Base-by-base conservation (phyloP, 2,888 invertebrate species). In the Agrochola lota region DNA sequence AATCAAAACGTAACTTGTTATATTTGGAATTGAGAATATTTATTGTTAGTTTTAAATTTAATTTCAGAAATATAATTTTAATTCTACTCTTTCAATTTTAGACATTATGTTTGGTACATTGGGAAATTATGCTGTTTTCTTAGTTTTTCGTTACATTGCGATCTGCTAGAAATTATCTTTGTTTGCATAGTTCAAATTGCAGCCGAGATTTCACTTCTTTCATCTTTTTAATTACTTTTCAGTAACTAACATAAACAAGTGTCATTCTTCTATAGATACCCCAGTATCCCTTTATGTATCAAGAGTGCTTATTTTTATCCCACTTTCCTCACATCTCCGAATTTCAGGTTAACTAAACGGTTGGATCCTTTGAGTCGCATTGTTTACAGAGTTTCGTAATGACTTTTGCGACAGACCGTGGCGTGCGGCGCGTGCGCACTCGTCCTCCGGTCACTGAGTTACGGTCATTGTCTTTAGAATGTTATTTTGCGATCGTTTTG, bases 371-470 rank as follows among this genome's bases (percentile, higher is more conserved):
- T 77, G 64, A 82, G 57, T 23, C 26, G 35, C 63, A 71, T 77
- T 82, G 83, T 85, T 73, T 83, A 71, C 59, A 57, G 2, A 35
- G 17, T 81, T 70, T 71, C 57, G 77, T 77, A 85, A 84, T n/a
- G 15, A 55, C 11, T 52, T 20, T 85, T 82, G 86, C 83, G 62
- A 85, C 86, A 83, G 43, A 71, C 5, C 43, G 23, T 70, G 71
- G 73, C 46, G 1, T 12, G 77, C 75, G 23, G 72, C 73, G 73
- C 46, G 1, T 15, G 77, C 75, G 85, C 83, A 85, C 49, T 63
- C 71, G 63, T 83, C 82, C 55, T 77, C 60, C 74, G 82, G 57
- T 74, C 64, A 76, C 71, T 30, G 15, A 71, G 60, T 82, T 82
- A 59, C 52, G 62, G 67, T 71, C 43, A 71, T 77, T 82, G 60